Evolutionary conservation across 2,113 vertebrate species (phyloP), one percentile per base, ranked within the genome.

Genomic region (Microtus oregoni): DNA sequence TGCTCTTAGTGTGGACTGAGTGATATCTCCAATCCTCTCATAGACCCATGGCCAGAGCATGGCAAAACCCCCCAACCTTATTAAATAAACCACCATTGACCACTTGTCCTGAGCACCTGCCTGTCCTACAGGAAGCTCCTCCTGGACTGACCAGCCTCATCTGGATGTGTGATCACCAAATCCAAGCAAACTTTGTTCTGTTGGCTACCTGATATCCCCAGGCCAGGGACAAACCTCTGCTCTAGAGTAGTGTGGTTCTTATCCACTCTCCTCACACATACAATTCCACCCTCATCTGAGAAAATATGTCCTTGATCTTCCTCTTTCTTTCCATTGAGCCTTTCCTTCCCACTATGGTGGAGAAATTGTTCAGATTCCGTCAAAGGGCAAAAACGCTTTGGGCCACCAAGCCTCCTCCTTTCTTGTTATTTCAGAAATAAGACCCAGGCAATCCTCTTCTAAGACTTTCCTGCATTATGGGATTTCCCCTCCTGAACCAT

Each of bases 1-100:
- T 67, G 7, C 11, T 47, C 13, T 38, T 78, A 6, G 1, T 28
- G 1, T 1, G 1, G 17, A 4, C 3, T 55, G 35, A 32, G 7
- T 15, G n/a, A 32, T 26, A 85, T 75, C 22, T 4, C 28, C 5
- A 0, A 0, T 55, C 35, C n/a, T 47, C 24, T 24, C 47, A 76
- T 4, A 1, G 4, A 47, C 47, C 24, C n/a, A 11, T 50, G 22
- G 24, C 22, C 22, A 26, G 8, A 72, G 32, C 24, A 32, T 26
- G 63, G 28, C 26, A 38, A 70, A 20, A 20, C 14, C 8, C 35
- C n/a, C 15, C 32, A 67, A n/a, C 22, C 50, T 17, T 38, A 26
- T 76, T 76, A 44, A 76, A 44, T 76, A 44, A 76, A 76, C 3
- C 32, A 24, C 8, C 44, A n/a, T 3, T 70, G 44, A 19, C 47